Conservation (phyloP, 2,888 invertebrate species). For the Gnatocerus cornutus region DNA sequence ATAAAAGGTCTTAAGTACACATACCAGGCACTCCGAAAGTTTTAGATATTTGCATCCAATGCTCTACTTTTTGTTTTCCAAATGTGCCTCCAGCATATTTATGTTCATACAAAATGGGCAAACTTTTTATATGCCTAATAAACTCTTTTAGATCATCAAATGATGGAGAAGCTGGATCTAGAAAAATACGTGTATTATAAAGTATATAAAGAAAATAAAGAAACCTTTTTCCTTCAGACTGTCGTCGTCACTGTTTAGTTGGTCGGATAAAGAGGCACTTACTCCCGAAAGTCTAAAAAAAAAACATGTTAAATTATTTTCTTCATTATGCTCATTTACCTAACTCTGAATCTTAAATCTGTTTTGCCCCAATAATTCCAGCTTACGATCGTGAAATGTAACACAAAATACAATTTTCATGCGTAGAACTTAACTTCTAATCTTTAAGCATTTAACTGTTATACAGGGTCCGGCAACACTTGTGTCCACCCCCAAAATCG, state of each 20-base stretch:
- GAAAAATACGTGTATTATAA: slow-evolving; percentile 5
- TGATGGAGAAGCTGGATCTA: slow-evolving; percentile 1
- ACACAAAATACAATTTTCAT: no score
- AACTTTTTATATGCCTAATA: slow-evolving; percentile 34
- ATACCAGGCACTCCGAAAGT: slow-evolving; percentile 54
- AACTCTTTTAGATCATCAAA: slow-evolving; percentile 40
- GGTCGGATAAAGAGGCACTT: slow-evolving; percentile 16
- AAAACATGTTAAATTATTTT: no score
- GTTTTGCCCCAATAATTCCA: no score
- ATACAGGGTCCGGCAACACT: no score
- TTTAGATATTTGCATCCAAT: slow-evolving; percentile 67
- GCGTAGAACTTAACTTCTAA: no score
- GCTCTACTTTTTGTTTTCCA: slow-evolving; percentile 66
- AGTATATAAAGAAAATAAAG: neutral
- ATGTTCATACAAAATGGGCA: slow-evolving; percentile 64
- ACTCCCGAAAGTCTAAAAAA: slow-evolving; percentile 24
- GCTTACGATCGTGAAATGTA: no score
- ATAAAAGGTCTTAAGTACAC: neutral
- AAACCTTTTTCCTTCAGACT: slow-evolving; percentile 18
- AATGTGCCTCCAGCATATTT: slow-evolving; percentile 67
- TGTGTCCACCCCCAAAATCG: no score
- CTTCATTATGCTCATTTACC: no score
- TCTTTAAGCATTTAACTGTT: no score
- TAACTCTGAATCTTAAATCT: no score
- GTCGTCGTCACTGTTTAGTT: slow-evolving; percentile 32